Evolutionary conservation across 2,113 vertebrate species (phyloP).

Genomic region (Caranx melampygus): DNA sequence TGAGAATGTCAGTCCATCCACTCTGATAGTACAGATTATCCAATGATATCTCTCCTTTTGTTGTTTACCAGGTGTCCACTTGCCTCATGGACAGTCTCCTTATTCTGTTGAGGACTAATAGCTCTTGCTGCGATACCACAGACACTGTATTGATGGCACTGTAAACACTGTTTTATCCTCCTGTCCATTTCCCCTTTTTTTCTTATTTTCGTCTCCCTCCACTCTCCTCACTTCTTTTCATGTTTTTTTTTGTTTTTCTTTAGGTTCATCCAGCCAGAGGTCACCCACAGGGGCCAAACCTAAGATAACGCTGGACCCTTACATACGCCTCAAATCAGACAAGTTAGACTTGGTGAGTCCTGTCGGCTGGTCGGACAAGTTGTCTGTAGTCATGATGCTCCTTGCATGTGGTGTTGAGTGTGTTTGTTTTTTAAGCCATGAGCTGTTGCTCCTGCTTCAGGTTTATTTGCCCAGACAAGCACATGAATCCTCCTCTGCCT

Average conservation of each 20-base stretch:
- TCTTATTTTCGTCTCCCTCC: not conserved
- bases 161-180: not conserved
- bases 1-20: slow-evolving; percentile 32
- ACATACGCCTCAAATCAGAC: slow-evolving; percentile 89
- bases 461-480: not conserved
- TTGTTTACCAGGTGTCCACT: slow-evolving; percentile 27
- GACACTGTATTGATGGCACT: not conserved
- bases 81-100: slow-evolving; percentile 2
- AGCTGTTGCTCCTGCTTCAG: too few species aligned
- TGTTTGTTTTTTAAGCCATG: not conserved
- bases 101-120: not conserved
- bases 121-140: not conserved
- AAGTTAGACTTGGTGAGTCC: slow-evolving; percentile 90
- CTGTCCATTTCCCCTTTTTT: not conserved
- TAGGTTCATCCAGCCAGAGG: slow-evolving; percentile 82
- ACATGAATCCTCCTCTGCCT: not conserved
- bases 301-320: slow-evolving; percentile 90
- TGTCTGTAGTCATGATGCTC: not conserved
- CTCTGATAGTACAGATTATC: slow-evolving; percentile 55
- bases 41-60: slow-evolving; percentile 24
- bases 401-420: not conserved
- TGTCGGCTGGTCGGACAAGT: not conserved
- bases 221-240: not conserved
- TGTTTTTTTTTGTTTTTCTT: not conserved
- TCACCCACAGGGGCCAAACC: slow-evolving; percentile 78